Evolutionary conservation across 1,140 invertebrate genomes (phyloP), one percentile per base, ranked within the genome.

Genomic region (Macrosteles quadrilineatus): DNA sequence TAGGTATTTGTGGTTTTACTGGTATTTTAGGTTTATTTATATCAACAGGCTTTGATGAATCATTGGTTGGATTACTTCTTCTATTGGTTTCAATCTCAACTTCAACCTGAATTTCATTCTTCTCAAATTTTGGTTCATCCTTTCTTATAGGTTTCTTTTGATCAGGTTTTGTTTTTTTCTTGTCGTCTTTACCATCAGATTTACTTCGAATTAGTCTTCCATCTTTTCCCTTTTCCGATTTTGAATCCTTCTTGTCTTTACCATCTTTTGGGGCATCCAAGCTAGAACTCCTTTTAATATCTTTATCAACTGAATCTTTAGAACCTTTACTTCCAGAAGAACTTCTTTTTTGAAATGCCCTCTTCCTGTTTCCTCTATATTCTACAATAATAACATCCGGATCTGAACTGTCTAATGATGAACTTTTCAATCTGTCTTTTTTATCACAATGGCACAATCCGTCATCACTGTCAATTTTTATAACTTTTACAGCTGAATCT

Each of bases 351-450:
- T 74, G 65, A 59, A 77, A 74, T 40, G 76, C 76, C 57, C 71
- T 69, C 36, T 74, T 76, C 19, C 73, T 70, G 43, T 72, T 76
- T 9, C 73, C 72, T 67, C 75, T 72, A 66, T 77, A 77, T 65
- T 77, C 77, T 12, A 77, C 76, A 69, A 77, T 77, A 27, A 76
- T 76, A 4, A 77, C 72, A 59, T 77, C 75, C 12, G 73, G 71
- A 69, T 76, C 71, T 36, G 68, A 47, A 36, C 68, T 71, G 25
- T 75, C 75, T n/a, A 73, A 68, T 14, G 73, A 75, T 66, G 69
- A 55, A 66, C 67, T 69, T 75, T 76, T 12, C 30, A 45, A 47
- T 69, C 68, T 64, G 25, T 75, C 72, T 50, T 70, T 66, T 32
- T 53, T 70, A 69, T 75, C 74, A 40, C 72, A 67, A 32, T 68